Base-by-base conservation (phyloP, 53 echinoderm and acorn worm species). In the Paracentrotus lividus region DNA sequence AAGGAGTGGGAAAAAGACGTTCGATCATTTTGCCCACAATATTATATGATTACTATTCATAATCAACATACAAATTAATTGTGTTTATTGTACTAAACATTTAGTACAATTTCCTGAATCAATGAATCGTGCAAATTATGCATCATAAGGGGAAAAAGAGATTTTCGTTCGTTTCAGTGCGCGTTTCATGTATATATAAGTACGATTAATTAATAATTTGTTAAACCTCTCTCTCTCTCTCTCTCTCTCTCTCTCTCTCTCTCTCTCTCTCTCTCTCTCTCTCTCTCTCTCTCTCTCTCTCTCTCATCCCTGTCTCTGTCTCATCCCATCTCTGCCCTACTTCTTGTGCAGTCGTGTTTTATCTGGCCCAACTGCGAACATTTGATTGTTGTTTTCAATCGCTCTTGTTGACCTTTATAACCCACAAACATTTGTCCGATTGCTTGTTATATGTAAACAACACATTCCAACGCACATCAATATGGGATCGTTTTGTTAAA, bases 361-460 rank as follows among this genome's bases (percentile, higher is more conserved):
- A 21, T 84, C 84, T 45, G 15, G 84, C 47, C 34, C 55, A 88
- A 55, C 88, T 88, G 88, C 18, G 55, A 88, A 88, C 36, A 52
- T 58, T 88, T 88, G 88, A 88, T 88, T 15, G 55, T 88, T 88
- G 27, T 56, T 38, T 26, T 88, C 85, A 84, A 84, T 55, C 53
- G 24, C 31, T 88, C n/a, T 40, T n/a, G 64, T 88, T 61, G 64
- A 88, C 88, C 64, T 42, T 5, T 10, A 40, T 42, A 34, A 29
- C 88, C 88, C 88, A 57, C 59, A 61, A 88, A 61, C 64, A 88
- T 88, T 88, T 61, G 88, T 88, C 36, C 44, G 61, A 88, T 88
- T 88, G 88, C 88, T 5, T 88, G 88, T 61, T 88, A 59, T 61
- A 42, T 88, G 88, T 88, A 88, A 88, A 88, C 88, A 88, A 88